A percentile compares a stretch with the other conserved stretches of the same genome.
phyloP scores from a whole-genome alignment of 1,140 invertebrate genomes.

The Triops cancriformis region DNA sequence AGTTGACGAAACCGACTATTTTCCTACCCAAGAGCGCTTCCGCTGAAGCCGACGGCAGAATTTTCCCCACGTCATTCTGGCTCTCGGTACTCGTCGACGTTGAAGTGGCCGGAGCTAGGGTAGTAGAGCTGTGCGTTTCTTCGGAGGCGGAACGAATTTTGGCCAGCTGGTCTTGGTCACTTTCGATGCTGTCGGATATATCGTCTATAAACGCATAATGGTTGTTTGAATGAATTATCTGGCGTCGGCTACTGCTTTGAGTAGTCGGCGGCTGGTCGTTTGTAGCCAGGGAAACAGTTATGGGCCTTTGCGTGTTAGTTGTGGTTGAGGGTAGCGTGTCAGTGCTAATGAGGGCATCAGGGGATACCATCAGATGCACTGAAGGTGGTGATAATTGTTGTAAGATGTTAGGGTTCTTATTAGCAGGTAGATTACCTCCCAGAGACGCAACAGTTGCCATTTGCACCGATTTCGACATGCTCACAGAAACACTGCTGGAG shows the following conservation, averaged over 20 bases:
- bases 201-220: background rate
- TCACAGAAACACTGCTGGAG: background rate
- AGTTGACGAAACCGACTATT: constrained; percentile 13
- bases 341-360: background rate
- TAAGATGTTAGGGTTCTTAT: background rate
- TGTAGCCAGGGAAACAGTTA: background rate
- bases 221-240: background rate
- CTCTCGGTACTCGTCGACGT: background rate
- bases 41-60: background rate
- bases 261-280: background rate
- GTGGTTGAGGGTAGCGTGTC: background rate
- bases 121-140: background rate
- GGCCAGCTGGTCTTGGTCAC: background rate
- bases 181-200: background rate
- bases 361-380: background rate
- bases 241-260: background rate
- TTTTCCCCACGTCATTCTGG: background rate
- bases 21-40: background rate
- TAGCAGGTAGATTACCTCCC: background rate
- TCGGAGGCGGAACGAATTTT: background rate
- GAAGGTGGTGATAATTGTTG: background rate
- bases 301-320: background rate
- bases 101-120: background rate
- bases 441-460: background rate
- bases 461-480: background rate